phyloP scores from a whole-genome alignment of 2,113 vertebrate species.

The Dermatemys mawii region DNA sequence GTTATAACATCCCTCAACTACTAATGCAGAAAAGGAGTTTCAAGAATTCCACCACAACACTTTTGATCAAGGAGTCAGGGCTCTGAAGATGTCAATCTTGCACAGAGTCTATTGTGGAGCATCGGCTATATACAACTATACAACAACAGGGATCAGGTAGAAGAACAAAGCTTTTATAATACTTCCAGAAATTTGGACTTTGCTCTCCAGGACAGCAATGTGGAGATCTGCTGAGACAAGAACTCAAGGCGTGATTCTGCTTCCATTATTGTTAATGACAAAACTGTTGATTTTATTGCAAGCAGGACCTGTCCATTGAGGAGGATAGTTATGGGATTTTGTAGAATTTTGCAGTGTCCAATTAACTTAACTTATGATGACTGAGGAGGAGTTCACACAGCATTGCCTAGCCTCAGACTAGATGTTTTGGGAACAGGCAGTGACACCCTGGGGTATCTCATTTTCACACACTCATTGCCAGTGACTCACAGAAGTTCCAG shows the following conservation, averaged over 20 bases:
- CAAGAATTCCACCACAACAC: not conserved
- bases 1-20: not conserved
- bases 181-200: not conserved
- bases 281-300: not conserved
- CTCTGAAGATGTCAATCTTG: not conserved
- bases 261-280: not conserved
- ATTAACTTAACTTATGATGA: not conserved
- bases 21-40: not conserved
- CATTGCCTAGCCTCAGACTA: not conserved
- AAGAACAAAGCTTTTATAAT: not conserved
- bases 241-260: not conserved
- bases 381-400: not conserved
- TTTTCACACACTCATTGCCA: not conserved
- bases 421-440: not conserved
- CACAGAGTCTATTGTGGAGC: not conserved
- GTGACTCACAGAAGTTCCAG: not conserved
- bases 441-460: not conserved
- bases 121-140: not conserved
- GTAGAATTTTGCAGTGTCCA: not conserved
- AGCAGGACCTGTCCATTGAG: not conserved
- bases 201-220: not conserved
- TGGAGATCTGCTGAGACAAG: not conserved
- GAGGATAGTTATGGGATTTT: not conserved
- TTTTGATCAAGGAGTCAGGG: conserved; percentile 2
- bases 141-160: not conserved